Conservation (phyloP, 2,797 vertebrate species). For the Cuniculus paca region DNA sequence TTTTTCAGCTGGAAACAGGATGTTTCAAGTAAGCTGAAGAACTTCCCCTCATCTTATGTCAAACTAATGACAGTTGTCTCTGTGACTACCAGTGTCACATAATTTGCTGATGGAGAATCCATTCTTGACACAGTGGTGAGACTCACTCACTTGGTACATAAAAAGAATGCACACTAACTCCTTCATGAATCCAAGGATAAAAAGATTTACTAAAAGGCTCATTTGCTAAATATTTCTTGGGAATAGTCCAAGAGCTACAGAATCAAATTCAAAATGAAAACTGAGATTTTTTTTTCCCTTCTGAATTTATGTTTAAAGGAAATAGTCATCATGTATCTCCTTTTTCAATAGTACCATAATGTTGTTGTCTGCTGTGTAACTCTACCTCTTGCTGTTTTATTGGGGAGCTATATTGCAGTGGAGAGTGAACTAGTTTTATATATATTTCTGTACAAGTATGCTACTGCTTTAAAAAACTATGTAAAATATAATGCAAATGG, state of each 20-base stretch:
- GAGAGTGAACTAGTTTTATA: neutral
- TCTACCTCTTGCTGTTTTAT: neutral
- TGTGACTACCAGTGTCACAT: neutral
- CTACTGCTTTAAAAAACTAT: neutral
- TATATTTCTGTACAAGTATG: neutral
- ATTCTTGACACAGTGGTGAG: neutral
- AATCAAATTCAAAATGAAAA: slow-evolving; percentile 55
- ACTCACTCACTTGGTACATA: neutral
- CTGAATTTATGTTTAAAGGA: slow-evolving; percentile 2
- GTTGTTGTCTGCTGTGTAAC: neutral
- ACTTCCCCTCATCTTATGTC: neutral
- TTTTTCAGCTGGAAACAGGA: neutral
- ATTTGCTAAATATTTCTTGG: neutral
- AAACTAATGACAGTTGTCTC: neutral
- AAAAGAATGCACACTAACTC: neutral
- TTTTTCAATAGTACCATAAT: neutral
- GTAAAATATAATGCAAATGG: neutral
- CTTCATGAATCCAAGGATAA: neutral
- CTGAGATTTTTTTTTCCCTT: neutral
- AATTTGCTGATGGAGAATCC: neutral
- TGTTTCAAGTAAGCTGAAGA: neutral
- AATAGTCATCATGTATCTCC: neutral
- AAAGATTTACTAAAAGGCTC: neutral
- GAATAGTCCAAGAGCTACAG: neutral
- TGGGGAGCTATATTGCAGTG: neutral